phyloP scores from a whole-genome alignment of 2,888 invertebrate genomes.

The Geotrupes spiniger region DNA sequence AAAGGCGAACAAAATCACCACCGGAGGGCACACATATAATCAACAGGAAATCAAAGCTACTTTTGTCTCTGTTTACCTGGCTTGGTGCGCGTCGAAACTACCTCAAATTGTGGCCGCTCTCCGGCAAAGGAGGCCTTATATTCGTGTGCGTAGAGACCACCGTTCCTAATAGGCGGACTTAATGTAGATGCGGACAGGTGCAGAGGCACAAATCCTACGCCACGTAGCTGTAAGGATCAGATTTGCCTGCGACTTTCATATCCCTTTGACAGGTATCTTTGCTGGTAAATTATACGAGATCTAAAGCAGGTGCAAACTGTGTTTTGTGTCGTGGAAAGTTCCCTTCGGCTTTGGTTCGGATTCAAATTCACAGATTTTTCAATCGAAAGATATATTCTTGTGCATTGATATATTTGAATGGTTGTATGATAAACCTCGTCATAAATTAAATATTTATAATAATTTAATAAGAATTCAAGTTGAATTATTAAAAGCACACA shows the following conservation, averaged over 20 bases:
- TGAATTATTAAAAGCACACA: too few species aligned
- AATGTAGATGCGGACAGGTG: slow-evolving; percentile 35
- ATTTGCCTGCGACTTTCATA: slow-evolving; percentile 32
- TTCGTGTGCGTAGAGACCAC: slow-evolving; percentile 20
- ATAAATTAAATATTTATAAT: too few species aligned
- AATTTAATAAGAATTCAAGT: too few species aligned
- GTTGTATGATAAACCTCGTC: too few species aligned
- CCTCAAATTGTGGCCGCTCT: slow-evolving; percentile 19
- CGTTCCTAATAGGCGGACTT: slow-evolving; percentile 26
- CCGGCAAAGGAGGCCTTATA: slow-evolving; percentile 12
- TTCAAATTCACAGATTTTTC: background rate
- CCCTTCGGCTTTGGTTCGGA: background rate
- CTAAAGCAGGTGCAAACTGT: slow-evolving; percentile 44
- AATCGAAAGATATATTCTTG: too few species aligned
- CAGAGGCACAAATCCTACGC: slow-evolving; percentile 25
- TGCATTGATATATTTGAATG: too few species aligned
- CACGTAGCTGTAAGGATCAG: slow-evolving; percentile 33
- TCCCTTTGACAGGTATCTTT: slow-evolving; percentile 45
- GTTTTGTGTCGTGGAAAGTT: slow-evolving; percentile 6
- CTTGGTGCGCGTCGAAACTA: slow-evolving; percentile 25
- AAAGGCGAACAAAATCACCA: background rate
- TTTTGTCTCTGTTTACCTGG: slow-evolving; percentile 27
- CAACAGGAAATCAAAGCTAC: slow-evolving; percentile 31
- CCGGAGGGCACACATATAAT: slow-evolving; percentile 16
- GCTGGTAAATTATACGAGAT: slow-evolving; percentile 48